Percentiles rank a stretch among this genome's conserved stretches.
These are phyloP conservation scores for Myotis vivesi DNA, from an alignment of 2,797 vertebrate species.

Conservation along the genomic window DNA sequence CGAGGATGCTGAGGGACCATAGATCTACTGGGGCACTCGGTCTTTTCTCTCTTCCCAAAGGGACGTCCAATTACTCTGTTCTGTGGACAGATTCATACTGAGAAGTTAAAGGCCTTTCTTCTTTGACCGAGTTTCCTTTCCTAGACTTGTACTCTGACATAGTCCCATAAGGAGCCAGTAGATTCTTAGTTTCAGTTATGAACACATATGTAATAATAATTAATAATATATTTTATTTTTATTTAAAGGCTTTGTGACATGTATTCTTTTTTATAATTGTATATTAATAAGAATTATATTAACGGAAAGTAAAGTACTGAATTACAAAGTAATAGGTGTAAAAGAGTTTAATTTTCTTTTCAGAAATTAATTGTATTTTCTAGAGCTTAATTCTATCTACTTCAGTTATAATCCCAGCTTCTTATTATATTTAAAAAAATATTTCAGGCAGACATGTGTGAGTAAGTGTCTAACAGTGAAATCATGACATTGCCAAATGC, in stretches of 20 bases:
- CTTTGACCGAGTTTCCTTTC: not conserved
- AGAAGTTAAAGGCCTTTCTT: not conserved
- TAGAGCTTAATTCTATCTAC: not conserved
- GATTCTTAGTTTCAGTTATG: not conserved
- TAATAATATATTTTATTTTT: not conserved
- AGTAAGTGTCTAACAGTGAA: not conserved
- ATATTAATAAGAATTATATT: not conserved
- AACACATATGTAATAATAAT: not conserved
- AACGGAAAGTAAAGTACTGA: not conserved
- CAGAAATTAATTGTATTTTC: conserved; percentile 18
- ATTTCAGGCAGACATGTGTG: not conserved
- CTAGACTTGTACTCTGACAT: not conserved
- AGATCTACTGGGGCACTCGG: not conserved
- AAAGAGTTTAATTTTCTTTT: conserved; percentile 7
- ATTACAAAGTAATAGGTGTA: not conserved
- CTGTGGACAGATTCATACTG: not conserved
- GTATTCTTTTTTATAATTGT: not conserved
- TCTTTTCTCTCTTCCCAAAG: not conserved
- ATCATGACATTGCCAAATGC: not conserved
- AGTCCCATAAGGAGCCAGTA: not conserved
- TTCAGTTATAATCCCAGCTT: not conserved
- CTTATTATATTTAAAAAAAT: not conserved
- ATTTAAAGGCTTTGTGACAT: not conserved
- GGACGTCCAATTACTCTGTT: not conserved
- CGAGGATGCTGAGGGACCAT: not conserved